These are phyloP conservation scores for Rugalucina vietnamica DNA, from an alignment of 2,888 invertebrate species.

Conservation along the genomic window DNA sequence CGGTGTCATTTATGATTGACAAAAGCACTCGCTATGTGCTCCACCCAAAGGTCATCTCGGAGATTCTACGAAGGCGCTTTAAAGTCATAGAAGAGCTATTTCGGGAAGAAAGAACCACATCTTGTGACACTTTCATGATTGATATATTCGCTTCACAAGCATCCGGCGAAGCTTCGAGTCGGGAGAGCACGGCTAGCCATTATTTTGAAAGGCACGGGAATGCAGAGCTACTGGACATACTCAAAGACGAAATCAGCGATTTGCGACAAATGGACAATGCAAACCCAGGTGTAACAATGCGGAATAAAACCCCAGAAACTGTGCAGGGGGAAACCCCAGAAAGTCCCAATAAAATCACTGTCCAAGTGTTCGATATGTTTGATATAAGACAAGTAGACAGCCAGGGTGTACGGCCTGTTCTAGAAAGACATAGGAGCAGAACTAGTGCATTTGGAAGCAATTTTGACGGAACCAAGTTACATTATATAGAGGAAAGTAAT, in stretches of 20 bases:
- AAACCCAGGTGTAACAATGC: neutral
- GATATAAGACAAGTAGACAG: neutral
- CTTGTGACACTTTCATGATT: neutral
- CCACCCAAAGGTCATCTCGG: neutral
- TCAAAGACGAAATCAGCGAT: neutral
- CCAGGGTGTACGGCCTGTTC: neutral
- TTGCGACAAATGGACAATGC: neutral
- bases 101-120: neutral
- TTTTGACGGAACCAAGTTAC: neutral
- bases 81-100: neutral
- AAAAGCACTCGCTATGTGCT: neutral
- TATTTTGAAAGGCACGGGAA: neutral
- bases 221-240: neutral
- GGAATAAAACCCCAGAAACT: neutral
- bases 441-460: neutral
- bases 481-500: neutral
- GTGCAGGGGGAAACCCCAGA: neutral
- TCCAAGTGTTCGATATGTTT: neutral
- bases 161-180: neutral
- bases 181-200: conserved; percentile 1
- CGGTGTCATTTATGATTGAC: neutral
- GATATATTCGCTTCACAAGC: neutral
- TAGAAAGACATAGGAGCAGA: neutral
- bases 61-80: neutral
- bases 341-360: neutral